phyloP scores from a whole-genome alignment of 1,140 invertebrate species.

The Whitmania pigra region DNA sequence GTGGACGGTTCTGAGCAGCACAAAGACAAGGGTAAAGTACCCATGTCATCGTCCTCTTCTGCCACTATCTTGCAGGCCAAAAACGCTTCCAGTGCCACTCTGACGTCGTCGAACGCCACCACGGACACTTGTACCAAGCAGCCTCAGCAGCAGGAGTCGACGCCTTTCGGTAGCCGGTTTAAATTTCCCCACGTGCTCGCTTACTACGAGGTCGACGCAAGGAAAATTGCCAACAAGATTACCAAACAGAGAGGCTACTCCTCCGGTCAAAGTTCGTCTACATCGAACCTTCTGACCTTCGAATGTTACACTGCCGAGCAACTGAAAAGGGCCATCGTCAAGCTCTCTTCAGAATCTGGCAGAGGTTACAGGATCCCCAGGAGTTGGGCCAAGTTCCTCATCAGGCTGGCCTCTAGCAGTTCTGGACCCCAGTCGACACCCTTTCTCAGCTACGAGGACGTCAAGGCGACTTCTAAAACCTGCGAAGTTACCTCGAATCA shows the following conservation, averaged over 20 bases:
- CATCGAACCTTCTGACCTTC: not conserved
- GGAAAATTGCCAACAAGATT: constrained; percentile 18
- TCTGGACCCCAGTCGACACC: constrained; percentile 6
- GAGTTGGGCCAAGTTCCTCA: constrained; percentile 22
- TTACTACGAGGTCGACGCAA: constrained; percentile 24
- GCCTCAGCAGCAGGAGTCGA: not conserved
- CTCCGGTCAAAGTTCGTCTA: not conserved
- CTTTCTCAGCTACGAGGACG: constrained; percentile 23
- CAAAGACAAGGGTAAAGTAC: constrained; percentile 22
- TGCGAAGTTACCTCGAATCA: constrained; percentile 21
- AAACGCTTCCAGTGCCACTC: not conserved
- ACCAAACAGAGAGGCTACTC: constrained; percentile 13
- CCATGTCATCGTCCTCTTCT: not conserved
- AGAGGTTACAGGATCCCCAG: constrained; percentile 18
- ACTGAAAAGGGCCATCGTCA: constrained; percentile 22
- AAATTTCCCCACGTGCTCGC: constrained; percentile 22
- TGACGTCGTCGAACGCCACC: not conserved
- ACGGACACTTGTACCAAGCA: constrained; percentile 1
- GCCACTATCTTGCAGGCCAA: not conserved
- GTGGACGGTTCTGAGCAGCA: constrained; percentile 19
- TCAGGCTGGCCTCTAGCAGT: constrained; percentile 15
- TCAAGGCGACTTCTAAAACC: constrained; percentile 19
- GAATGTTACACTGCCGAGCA: constrained; percentile 18
- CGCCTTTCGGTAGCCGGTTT: constrained; percentile 9
- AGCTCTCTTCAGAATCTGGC: constrained; percentile 5